phyloP scores from a whole-genome alignment of 2,888 invertebrate genomes.

The Balanococcus diminutus region DNA sequence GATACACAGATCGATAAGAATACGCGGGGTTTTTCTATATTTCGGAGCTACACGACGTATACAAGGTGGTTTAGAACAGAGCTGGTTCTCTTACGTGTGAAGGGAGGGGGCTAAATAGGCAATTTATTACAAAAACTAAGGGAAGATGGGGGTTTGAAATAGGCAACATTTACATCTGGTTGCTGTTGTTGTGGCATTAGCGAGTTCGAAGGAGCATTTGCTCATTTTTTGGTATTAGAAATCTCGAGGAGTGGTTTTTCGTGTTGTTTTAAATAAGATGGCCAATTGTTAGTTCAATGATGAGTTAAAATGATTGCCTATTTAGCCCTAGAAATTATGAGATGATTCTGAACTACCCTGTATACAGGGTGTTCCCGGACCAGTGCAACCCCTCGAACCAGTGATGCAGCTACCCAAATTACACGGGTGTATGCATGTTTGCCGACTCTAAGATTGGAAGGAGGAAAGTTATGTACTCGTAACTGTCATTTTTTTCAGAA shows the following conservation, averaged over 20 bases:
- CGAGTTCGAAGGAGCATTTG: background rate
- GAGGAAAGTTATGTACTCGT: too few relatives aligned
- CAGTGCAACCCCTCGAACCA: too few relatives aligned
- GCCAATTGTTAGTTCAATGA: background rate
- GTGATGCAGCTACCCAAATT: too few relatives aligned
- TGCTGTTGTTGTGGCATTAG: background rate
- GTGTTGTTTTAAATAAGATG: background rate
- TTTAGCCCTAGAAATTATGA: background rate
- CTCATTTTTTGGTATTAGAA: background rate
- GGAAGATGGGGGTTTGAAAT: too few relatives aligned
- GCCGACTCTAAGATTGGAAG: too few relatives aligned
- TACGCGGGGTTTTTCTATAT: background rate
- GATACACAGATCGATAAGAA: slow-evolving; percentile 20
- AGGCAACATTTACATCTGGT: background rate
- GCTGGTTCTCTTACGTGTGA: background rate
- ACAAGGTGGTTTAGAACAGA: background rate
- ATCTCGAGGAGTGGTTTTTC: too few relatives aligned
- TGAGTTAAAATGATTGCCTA: background rate
- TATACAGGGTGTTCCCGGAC: too few relatives aligned
- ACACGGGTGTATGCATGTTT: too few relatives aligned
- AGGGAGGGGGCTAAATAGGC: background rate
- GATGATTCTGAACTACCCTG: background rate
- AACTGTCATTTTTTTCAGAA: too few relatives aligned
- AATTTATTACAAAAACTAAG: too few relatives aligned
- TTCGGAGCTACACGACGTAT: background rate